Conservation (phyloP, 2,113 vertebrate species). For the Sinocyclocheilus maitianheensis region DNA sequence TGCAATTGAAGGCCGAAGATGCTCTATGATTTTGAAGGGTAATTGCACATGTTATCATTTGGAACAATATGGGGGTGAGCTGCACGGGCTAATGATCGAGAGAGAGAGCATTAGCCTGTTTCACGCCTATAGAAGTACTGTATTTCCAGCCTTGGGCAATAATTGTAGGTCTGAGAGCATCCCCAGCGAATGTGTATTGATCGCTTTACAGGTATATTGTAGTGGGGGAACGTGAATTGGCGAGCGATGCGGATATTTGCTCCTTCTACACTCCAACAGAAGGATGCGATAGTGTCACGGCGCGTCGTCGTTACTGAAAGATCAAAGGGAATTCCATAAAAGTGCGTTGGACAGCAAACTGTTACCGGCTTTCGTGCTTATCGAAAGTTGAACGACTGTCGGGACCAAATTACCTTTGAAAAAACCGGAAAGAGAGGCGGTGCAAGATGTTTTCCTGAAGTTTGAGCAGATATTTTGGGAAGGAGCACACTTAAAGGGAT, state of each 20-base stretch:
- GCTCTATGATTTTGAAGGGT: background rate
- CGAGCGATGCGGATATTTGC: too few relatives aligned
- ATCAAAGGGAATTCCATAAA: background rate
- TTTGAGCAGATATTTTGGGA: constrained; percentile 1
- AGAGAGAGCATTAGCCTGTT: background rate
- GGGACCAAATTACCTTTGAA: background rate
- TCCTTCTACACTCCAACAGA: background rate
- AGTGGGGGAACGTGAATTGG: background rate
- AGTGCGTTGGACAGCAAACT: background rate
- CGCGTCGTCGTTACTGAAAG: background rate
- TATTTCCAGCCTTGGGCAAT: background rate
- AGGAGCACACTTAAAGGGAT: background rate
- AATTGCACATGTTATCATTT: background rate
- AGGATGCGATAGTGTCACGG: background rate
- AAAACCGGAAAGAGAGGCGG: background rate
- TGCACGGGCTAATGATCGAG: background rate
- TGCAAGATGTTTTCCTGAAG: background rate
- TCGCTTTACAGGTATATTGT: background rate
- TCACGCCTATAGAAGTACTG: background rate
- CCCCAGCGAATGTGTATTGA: background rate
- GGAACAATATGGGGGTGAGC: background rate
- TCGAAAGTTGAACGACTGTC: background rate
- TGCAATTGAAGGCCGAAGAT: background rate
- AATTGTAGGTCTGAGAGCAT: background rate
- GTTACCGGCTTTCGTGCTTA: background rate